Base-by-base conservation (phyloP, 2,888 invertebrate genomes). In the Drosophila nr. perissopoda region DNA sequence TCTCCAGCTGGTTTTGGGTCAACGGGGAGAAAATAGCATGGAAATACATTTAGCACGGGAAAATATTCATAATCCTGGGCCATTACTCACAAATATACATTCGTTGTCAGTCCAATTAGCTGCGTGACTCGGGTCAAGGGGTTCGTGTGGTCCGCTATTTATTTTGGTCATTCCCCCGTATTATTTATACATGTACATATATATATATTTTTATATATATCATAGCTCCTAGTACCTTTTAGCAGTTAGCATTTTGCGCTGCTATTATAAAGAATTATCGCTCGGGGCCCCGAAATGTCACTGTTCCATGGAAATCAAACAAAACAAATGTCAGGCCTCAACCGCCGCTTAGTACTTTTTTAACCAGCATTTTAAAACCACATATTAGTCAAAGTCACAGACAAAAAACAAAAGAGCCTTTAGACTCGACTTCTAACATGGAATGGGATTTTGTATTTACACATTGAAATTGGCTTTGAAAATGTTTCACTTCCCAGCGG, bases 81-180 rank as follows among this genome's bases (percentile, higher is more conserved):
- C 84, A 84, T 84, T 89, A 84, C 89, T 84, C 84, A 84, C 83
- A 84, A 84, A 89, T 89, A 71, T 82, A 68, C 63, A 76, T 88
- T 83, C 80, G 80, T 88, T 85, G 89, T 85, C 84, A 89, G 89
- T 89, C 84, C 89, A 85, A 85, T 85, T 85, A 85, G 84, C 84
- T 89, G 89, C 89, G 89, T 85, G 89, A 89, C 84, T 88, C 83
- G 88, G 89, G 89, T 89, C 82, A 88, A 84, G 82, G 81, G 81
- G 83, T 76, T 80, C 83, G 81, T 82, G 82, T 76, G 67, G 73
- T 57, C 73, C 77, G 81, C 83, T 85, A 84, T 89, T 84, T 84
- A 89, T 84, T 84, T 89, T 84, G 84, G 84, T 74, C 84, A 89
- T 63, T 74, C 49, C 46, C 48, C 49, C 59, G 40, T 25, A 34